Evolutionary conservation across 30 jellyfish, hydroid and myxozoan genomes (phyloP).

Genomic region (Turritopsis rubra): DNA sequence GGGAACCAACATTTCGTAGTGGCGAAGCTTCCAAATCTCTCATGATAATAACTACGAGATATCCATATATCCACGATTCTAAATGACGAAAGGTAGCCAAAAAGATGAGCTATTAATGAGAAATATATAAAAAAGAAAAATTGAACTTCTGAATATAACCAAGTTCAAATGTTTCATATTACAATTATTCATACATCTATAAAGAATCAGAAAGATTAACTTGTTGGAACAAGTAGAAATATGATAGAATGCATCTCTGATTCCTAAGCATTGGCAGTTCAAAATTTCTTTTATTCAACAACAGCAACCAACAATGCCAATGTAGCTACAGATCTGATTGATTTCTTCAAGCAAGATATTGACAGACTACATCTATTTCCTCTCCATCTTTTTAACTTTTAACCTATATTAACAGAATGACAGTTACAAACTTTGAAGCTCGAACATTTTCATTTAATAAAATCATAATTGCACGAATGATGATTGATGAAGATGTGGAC

Average conservation of each 20-base stretch:
- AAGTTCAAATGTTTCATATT: not conserved
- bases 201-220: not conserved
- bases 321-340: no score
- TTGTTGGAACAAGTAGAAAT: not conserved
- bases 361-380: no score
- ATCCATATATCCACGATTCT: no score
- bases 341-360: no score
- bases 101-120: not conserved
- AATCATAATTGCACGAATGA: no score
- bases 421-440: no score
- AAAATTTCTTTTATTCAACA: not conserved
- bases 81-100: not conserved
- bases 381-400: no score
- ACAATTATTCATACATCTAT: not conserved
- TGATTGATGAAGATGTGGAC: no score
- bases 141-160: not conserved
- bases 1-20: not conserved
- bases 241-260: not conserved
- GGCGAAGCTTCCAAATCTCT: conserved; percentile 28
- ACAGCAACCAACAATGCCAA: no score
- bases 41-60: not conserved
- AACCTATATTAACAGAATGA: no score
- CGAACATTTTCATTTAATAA: no score
- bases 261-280: not conserved
- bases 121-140: not conserved